Evolutionary conservation across 1,140 invertebrate genomes (phyloP), one percentile per base, ranked within the genome.

Genomic region (Drosophila murphyi): DNA sequence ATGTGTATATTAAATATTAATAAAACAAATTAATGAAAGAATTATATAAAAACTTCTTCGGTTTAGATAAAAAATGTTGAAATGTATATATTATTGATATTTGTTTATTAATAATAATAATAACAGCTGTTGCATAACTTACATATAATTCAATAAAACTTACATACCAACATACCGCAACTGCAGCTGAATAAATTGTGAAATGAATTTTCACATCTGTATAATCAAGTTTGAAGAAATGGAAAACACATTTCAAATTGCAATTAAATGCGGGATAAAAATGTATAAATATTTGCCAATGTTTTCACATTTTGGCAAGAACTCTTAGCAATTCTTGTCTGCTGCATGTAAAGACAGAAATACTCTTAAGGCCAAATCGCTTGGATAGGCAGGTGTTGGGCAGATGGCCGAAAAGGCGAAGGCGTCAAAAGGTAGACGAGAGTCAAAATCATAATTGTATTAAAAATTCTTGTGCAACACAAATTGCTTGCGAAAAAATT

Each of bases 361-460:
- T 20, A 4, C 2, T 5, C 39, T 60, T 35, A 35, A 35, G 5
- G 39, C 29, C 12, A 10, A 47, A 5, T 8, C 28, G 39, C 56
- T 45, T 32, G 29, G 12, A 32, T 59, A 32, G 28, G 39, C 35
- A 29, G 39, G 12, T 47, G 43, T 35, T 34, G n/a, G 6, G 48
- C 32, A 54, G 51, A 29, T 45, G 51, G 5, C 2, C 39, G 12
- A 10, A 55, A 63, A 31, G 7, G 5, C 7, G 8, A 28, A 10
- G 55, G 45, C 8, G 20, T 39, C 7, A 37, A 41, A 41, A 41
- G 43, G 12, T 3, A 29, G 29, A 20, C 32, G 5, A 7, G 34
- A 57, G 56, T 7, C 20, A 72, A 68, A 39, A 29, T 61, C 56
- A 48, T 76, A 88, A 79, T 76, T 68, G 54, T 82, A 87, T 81